Conservation (phyloP, 2,113 vertebrate species). For the Eclectus roratus region DNA sequence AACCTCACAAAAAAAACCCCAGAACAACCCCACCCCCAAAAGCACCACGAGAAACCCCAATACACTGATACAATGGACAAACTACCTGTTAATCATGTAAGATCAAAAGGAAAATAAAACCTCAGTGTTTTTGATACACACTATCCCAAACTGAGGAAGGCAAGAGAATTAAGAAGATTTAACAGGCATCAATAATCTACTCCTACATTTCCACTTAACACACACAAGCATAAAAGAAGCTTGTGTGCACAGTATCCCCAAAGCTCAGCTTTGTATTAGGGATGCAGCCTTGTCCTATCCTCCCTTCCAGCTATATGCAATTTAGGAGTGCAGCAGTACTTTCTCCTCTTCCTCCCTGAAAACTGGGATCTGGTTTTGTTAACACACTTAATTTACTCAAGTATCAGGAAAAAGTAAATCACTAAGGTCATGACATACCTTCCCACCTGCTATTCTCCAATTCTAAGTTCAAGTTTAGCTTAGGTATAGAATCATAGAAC, state of each 20-base stretch:
- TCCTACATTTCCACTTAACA: neutral
- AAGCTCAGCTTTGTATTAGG: neutral
- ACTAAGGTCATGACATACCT: neutral
- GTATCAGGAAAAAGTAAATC: neutral
- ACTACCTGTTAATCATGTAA: neutral
- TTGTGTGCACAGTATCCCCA: neutral
- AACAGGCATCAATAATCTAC: neutral
- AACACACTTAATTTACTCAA: neutral
- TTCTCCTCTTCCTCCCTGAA: neutral
- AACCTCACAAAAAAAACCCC: neutral
- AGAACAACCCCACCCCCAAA: neutral
- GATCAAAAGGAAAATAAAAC: neutral
- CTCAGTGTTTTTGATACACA: neutral
- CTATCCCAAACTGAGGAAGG: neutral
- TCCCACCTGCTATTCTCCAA: neutral
- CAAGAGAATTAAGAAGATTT: neutral
- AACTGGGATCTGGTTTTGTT: accelerated
- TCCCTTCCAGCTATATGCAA: neutral
- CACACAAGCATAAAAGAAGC: neutral
- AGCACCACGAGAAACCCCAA: neutral
- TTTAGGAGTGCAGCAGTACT: neutral
- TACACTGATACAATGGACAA: neutral
- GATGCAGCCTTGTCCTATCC: neutral
- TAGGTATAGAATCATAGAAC: neutral
- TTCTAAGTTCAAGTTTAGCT: neutral